Percentiles rank a stretch among this genome's conserved stretches.
Evolutionary conservation across 2,113 vertebrate genomes (phyloP).

Genomic region (Datnioides undecimradiatus): DNA sequence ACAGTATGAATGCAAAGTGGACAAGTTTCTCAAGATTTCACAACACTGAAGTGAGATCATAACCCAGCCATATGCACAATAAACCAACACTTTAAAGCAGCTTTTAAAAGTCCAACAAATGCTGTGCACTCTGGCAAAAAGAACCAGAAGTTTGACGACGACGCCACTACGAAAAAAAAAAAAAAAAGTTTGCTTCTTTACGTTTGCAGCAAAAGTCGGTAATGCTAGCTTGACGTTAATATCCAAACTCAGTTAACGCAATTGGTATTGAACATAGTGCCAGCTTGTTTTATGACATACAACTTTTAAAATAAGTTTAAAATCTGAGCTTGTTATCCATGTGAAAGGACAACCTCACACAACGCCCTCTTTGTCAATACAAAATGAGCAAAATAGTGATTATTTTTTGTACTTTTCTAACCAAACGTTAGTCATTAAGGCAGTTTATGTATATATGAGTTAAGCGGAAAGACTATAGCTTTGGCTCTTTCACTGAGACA

Average conservation of each 20-base stretch:
- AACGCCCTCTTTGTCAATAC: not conserved
- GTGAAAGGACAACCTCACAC: constrained; percentile 5
- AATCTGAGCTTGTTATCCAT: not conserved
- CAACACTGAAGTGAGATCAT: constrained; percentile 11
- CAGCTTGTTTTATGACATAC: not conserved
- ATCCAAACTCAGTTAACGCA: not conserved
- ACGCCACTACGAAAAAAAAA: not conserved
- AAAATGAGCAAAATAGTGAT: constrained; percentile 21
- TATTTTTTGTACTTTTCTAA: constrained; percentile 32
- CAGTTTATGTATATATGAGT: constrained; percentile 52
- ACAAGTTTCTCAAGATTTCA: not conserved
- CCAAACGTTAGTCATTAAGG: constrained; percentile 71
- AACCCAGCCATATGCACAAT: constrained; percentile 19
- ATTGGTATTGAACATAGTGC: not conserved
- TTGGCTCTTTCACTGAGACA: constrained; percentile 60
- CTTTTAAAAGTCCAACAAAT: constrained; percentile 17
- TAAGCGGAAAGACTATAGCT: constrained; percentile 32
- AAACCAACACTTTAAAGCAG: constrained; percentile 30
- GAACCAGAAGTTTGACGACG: not conserved
- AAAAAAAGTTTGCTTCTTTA: not conserved
- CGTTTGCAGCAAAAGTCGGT: not conserved
- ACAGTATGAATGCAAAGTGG: constrained; percentile 17
- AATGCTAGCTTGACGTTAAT: constrained; percentile 28
- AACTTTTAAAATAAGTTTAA: constrained; percentile 1
- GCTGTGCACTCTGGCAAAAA: not conserved